phyloP scores from a whole-genome alignment of 2,888 invertebrate genomes.

The Sipha maydis region DNA sequence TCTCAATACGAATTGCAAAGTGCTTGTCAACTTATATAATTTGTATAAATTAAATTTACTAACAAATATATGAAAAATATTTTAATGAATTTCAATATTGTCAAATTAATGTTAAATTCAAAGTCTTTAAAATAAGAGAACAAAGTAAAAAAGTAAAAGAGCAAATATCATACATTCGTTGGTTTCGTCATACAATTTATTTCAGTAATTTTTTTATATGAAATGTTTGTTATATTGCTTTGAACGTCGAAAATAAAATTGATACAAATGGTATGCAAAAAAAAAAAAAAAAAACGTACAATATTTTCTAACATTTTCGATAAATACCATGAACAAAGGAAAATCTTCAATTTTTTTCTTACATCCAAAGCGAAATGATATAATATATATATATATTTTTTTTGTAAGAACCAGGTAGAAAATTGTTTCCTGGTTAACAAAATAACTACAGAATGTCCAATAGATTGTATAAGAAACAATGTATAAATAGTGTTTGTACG shows the following conservation, averaged over 20 bases:
- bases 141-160: too few species aligned
- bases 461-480: not conserved
- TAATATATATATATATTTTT: not conserved
- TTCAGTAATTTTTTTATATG: too few species aligned
- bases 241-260: not conserved
- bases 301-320: not conserved
- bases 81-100: too few species aligned
- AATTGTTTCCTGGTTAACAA: not conserved
- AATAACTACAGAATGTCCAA: slow-evolving; percentile 5
- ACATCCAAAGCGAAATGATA: not conserved
- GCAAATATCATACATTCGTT: too few species aligned
- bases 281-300: not conserved
- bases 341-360: not conserved
- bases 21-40: too few species aligned
- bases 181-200: too few species aligned
- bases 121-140: too few species aligned
- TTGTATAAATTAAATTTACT: too few species aligned
- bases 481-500: not conserved
- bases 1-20: too few species aligned
- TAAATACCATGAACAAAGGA: not conserved
- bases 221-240: not conserved
- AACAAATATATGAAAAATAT: too few species aligned
- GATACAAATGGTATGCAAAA: not conserved
- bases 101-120: too few species aligned
- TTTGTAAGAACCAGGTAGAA: not conserved